Base-by-base conservation (phyloP, 2,797 vertebrate species). In the Pithecia hirsuta region DNA sequence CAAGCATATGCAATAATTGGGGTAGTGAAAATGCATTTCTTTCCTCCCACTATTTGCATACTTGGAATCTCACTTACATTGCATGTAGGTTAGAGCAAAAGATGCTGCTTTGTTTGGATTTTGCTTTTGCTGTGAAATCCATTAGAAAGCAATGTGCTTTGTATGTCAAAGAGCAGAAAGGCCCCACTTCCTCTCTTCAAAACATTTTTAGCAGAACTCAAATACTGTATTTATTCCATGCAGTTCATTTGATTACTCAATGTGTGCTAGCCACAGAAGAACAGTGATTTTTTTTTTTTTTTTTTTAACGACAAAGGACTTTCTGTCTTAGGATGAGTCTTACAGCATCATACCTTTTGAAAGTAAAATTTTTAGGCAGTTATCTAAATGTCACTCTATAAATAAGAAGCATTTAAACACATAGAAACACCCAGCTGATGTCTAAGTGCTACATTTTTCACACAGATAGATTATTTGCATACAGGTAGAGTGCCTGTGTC, bases 21-120 rank as follows among this genome's bases (percentile, higher is more conserved):
- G 91, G 74, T 24, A 0, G 7, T 41, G 70, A 97, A n/a, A 70
- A 87, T 11, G 74, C 93, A 0, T 13, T 91, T 95, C 96, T 93
- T 0, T 84, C 98, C 97, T 98, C 98, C 98, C 97, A 98, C 98
- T 19, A 39, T 0, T 0, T 93, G 93, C 98, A 95, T 98, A 90
- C 36, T 97, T 97, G 90, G 87, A 89, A 97, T 97, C 97, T 97
- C 82, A 48, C 93, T 96, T 46, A 55, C 87, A 93, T 2, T 96
- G 93, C 44, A 79, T 50, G 82, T 93, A 97, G 97, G 96, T 96
- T 94, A 96, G 75, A 78, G 88, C 50, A 96, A 98, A 97, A 90
- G 96, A 86, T 92, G 70, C 7, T 72, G 75, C 95, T 97, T 98
- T 98, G 92, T 98, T 89, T 93, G 83, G 82, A 95, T 90, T 96